These are phyloP conservation scores for Porphyrio hochstetteri DNA, from an alignment of 2,113 vertebrate species.

Conservation along the genomic window DNA sequence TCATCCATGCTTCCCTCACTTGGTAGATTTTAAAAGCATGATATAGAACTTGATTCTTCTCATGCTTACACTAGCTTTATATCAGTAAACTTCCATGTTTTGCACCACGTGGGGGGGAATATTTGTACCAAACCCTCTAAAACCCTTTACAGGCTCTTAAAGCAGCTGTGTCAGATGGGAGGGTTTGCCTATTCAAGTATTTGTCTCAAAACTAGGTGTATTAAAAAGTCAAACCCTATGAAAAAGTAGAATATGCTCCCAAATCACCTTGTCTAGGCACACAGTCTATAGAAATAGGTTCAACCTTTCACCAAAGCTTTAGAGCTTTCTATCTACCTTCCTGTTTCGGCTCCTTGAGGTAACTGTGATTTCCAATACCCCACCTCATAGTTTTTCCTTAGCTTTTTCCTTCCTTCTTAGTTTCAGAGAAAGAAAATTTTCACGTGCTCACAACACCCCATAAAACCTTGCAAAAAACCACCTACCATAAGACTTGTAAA, in stretches of 20 bases:
- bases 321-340: background rate
- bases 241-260: slow-evolving; percentile 37
- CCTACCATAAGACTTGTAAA: background rate
- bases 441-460: background rate
- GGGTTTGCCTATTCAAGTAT: background rate
- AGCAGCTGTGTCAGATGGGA: background rate
- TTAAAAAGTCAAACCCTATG: slow-evolving; percentile 38
- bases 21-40: slow-evolving; percentile 51
- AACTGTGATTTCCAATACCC: background rate
- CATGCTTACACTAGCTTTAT: slow-evolving; percentile 5
- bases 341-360: background rate
- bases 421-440: slow-evolving; percentile 1
- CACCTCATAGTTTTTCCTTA: background rate
- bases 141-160: background rate
- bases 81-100: background rate
- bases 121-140: background rate
- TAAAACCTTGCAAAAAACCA: background rate
- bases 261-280: slow-evolving; percentile 12
- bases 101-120: background rate
- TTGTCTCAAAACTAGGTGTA: slow-evolving; percentile 40
- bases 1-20: slow-evolving; percentile 59
- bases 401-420: background rate
- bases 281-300: slow-evolving; percentile 47
- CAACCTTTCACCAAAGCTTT: background rate
- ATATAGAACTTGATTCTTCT: slow-evolving; percentile 48